A percentile compares a stretch with the other conserved stretches of the same genome.
These are phyloP conservation scores for Endomychus coccineus DNA, from an alignment of 2,888 invertebrate genomes.

Conservation along the genomic window DNA sequence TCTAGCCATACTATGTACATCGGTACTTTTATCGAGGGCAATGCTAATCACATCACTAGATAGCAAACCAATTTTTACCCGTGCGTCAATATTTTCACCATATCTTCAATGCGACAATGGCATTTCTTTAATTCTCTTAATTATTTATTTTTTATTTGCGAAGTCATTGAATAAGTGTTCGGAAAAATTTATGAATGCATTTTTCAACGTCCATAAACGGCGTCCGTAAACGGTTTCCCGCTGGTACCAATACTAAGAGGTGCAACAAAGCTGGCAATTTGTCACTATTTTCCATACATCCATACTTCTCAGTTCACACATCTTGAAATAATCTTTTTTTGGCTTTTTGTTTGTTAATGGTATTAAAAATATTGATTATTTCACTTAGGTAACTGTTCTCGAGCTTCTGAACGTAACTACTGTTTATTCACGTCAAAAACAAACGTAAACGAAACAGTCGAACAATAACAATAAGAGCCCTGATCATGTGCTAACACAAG, in stretches of 20 bases:
- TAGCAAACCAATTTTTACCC: conserved; percentile 10
- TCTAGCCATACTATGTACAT: conserved; percentile 21
- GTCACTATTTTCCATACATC: too few species aligned
- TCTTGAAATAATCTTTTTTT: too few species aligned
- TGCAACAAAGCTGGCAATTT: too few species aligned
- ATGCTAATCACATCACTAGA: conserved; percentile 20
- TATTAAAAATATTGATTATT: too few species aligned
- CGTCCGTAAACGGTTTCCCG: conserved; percentile 19
- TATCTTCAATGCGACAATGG: conserved; percentile 20
- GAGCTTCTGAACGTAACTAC: too few species aligned
- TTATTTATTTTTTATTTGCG: conserved; percentile 20
- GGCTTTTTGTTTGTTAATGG: too few species aligned
- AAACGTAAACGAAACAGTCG: too few species aligned
- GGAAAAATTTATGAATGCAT: conserved; percentile 21
- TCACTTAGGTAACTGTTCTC: too few species aligned
- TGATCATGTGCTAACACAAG: too few species aligned
- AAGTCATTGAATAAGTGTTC: conserved; percentile 23
- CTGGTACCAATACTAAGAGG: conserved; percentile 18
- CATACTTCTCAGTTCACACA: too few species aligned
- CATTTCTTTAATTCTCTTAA: conserved; percentile 19
- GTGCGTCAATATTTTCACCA: conserved; percentile 19
- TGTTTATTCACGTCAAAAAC: too few species aligned
- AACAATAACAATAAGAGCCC: too few species aligned
- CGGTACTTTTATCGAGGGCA: conserved; percentile 20
- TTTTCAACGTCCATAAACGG: conserved; percentile 19